These are phyloP conservation scores for Drosophila austrosaltans DNA, from an alignment of 2,888 invertebrate genomes.

Conservation along the genomic window DNA sequence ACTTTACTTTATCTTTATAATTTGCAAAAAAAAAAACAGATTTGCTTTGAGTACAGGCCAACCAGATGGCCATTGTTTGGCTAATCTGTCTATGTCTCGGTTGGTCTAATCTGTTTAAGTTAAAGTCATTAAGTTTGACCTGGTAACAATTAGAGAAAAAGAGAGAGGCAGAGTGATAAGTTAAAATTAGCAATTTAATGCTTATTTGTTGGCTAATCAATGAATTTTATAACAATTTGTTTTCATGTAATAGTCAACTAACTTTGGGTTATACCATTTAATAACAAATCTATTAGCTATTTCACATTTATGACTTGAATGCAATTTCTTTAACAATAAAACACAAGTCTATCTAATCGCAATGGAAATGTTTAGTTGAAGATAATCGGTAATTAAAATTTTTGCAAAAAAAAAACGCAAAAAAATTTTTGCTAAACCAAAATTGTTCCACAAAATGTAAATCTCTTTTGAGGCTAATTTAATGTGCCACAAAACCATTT, in stretches of 20 bases:
- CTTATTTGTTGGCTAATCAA: background rate
- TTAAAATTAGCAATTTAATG: background rate
- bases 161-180: background rate
- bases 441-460: background rate
- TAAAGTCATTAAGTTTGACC: background rate
- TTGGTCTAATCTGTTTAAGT: background rate
- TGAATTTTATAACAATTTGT: background rate
- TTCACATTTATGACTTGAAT: slow-evolving; percentile 5
- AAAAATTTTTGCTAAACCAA: background rate
- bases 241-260: background rate
- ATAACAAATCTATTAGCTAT: background rate
- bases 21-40: background rate
- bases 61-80: background rate
- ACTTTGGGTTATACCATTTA: slow-evolving; percentile 1
- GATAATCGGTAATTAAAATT: slow-evolving; percentile 1
- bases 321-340: slow-evolving; percentile 23
- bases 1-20: background rate
- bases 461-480: slow-evolving; percentile 25
- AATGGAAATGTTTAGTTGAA: background rate
- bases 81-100: slow-evolving; percentile 4
- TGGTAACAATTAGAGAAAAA: background rate
- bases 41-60: background rate
- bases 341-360: slow-evolving; percentile 13
- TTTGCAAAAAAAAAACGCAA: background rate
- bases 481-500: slow-evolving; percentile 21